Conservation (phyloP, 2,113 vertebrate species). For the Nipponia nippon region DNA sequence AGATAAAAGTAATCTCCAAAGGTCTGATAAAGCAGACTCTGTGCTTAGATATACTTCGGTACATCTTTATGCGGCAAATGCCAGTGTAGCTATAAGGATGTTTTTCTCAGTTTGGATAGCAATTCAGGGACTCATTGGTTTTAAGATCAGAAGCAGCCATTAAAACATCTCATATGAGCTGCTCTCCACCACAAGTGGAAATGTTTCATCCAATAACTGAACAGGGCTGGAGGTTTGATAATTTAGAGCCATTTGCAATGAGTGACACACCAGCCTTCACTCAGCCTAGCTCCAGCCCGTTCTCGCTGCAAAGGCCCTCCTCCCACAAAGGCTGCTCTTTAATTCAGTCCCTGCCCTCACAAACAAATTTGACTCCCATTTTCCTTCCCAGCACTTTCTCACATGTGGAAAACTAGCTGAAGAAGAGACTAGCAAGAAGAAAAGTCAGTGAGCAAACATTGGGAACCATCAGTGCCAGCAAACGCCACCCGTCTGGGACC, state of each 20-base stretch:
- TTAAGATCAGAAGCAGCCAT: not conserved
- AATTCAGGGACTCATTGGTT: not conserved
- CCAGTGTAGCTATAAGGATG: not conserved
- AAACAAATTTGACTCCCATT: not conserved
- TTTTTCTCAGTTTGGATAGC: not conserved
- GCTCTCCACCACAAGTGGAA: not conserved
- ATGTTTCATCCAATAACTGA: not conserved
- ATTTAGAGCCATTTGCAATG: not conserved
- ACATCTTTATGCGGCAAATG: not conserved
- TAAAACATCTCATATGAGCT: not conserved
- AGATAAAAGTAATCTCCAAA: constrained; percentile 17
- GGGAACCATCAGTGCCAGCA: constrained; percentile 11
- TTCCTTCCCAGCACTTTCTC: not conserved
- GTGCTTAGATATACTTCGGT: not conserved
- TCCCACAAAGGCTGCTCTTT: not conserved
- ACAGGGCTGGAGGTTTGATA: not conserved
- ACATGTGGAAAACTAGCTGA: not conserved
- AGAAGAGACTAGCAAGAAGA: not conserved
- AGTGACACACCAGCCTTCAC: not conserved
- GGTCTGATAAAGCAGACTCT: not conserved
- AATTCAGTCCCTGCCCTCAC: not conserved
- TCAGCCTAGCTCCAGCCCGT: not conserved
- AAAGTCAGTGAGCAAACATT: not conserved
- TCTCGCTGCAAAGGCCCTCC: not conserved
- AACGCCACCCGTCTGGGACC: not conserved